Base-by-base conservation (phyloP, 1,140 invertebrate genomes). In the Bombus confusus region DNA sequence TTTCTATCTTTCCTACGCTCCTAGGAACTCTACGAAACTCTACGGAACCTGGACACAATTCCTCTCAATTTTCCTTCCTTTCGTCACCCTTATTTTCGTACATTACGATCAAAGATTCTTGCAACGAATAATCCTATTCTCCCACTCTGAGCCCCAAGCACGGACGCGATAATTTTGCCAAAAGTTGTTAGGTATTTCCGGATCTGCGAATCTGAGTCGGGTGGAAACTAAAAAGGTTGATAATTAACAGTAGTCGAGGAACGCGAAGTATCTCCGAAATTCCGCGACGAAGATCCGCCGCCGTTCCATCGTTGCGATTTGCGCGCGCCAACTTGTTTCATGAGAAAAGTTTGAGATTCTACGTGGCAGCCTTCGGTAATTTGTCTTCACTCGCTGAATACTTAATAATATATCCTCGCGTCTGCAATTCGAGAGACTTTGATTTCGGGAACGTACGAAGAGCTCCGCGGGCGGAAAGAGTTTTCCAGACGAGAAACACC, bases 301-400 rank as follows among this genome's bases (percentile, higher is more conserved):
- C 2, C 47, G 47, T 13, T 47, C 34, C 41, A n/a, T 1, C 25
- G 31, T 39, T 13, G 62, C 47, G 52, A 31, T 22, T 39, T 34
- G 43, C 22, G 39, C 64, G 59, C 34, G 41, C 57, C 39, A 80
- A 80, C 83, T 73, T 80, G 83, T 85, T 72, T 85, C 83, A 85
- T 85, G 83, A 85, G 83, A 85, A 85, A 85, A 85, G 83, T 85
- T 85, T 85, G 76, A 31, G 73, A 85, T 85, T 85, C 41, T 66
- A 25, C 41, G 77, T 69, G 39, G 25, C 68, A 80, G 83, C 12
- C 57, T 85, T 85, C 83, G 39, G 77, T 85, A 85, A 85, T 85
- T 85, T 72, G 83, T 80, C 83, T 85, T 77, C 57, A 85, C 68
- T 64, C 83, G 41, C 28, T 85, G 83, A 85, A 85, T 85, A 80